Conservation (phyloP, 2,888 invertebrate species). For the Pseudococcus viburni region DNA sequence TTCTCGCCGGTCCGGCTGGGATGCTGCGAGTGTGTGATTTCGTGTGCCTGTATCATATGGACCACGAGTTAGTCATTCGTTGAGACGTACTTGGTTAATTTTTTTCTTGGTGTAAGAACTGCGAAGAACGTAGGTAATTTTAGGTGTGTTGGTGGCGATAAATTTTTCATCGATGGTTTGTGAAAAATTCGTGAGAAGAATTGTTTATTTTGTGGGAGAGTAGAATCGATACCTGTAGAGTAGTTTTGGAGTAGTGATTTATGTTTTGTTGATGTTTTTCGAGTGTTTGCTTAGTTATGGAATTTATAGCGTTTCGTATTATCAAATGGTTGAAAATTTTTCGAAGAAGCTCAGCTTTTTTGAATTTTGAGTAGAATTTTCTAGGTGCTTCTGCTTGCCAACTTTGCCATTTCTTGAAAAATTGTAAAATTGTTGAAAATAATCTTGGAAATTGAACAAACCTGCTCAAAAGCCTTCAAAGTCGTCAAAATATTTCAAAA, state of each 20-base stretch:
- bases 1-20: background rate
- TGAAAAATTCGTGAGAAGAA: slow-evolving; percentile 17
- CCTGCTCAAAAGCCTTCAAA: no score
- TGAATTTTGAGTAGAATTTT: no score
- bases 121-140: background rate
- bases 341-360: no score
- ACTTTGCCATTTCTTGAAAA: no score
- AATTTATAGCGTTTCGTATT: no score
- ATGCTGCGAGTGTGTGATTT: slow-evolving; percentile 6
- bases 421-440: no score
- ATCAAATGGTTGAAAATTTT: no score
- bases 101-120: background rate
- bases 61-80: slow-evolving; percentile 16
- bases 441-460: no score
- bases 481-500: no score
- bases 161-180: background rate
- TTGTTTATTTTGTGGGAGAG: background rate
- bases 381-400: no score
- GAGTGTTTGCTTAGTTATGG: no score
- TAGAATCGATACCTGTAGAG: background rate
- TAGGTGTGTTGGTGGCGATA: slow-evolving; percentile 1
- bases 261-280: background rate
- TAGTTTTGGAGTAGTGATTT: background rate
- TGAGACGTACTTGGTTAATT: background rate
- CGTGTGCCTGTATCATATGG: background rate